Conservation (phyloP, 2,888 invertebrate genomes). For the Parnassius mnemosyne region DNA sequence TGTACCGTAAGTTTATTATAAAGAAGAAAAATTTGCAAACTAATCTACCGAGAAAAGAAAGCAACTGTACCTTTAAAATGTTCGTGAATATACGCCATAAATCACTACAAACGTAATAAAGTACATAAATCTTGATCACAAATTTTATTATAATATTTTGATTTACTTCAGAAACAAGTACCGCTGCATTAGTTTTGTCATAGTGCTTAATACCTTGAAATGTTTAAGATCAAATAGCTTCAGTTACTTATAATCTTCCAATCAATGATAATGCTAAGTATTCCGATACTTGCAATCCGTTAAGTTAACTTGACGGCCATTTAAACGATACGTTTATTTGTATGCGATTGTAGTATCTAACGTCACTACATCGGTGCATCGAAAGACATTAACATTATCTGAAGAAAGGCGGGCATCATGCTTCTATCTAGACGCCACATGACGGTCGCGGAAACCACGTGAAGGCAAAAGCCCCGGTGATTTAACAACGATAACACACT, state of each 20-base stretch:
- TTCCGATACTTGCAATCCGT: conserved; percentile 36
- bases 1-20: too few species aligned
- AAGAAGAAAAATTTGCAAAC: too few species aligned
- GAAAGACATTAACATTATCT: conserved; percentile 75
- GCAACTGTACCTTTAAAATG: too few species aligned
- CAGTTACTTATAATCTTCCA: conserved; percentile 40
- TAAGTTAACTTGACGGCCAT: conserved; percentile 51
- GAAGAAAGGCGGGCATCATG: conserved; percentile 73
- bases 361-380: conserved; percentile 57
- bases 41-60: too few species aligned
- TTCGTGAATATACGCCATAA: too few species aligned
- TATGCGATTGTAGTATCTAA: conserved; percentile 66
- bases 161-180: too few species aligned
- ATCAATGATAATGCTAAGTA: conserved; percentile 53
- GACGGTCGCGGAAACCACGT: conserved; percentile 68
- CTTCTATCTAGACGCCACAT: conserved; percentile 65
- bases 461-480: conserved; percentile 67
- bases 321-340: conserved; percentile 64
- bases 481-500: conserved; percentile 67
- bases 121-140: too few species aligned
- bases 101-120: too few species aligned
- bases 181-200: not conserved
- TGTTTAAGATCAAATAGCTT: conserved; percentile 2
- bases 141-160: too few species aligned
- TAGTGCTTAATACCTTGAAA: conserved; percentile 3